Percentiles rank a stretch among this genome's conserved stretches.
These are phyloP conservation scores for Thymelicus acteon DNA, from an alignment of 2,888 invertebrate species.

Conservation along the genomic window DNA sequence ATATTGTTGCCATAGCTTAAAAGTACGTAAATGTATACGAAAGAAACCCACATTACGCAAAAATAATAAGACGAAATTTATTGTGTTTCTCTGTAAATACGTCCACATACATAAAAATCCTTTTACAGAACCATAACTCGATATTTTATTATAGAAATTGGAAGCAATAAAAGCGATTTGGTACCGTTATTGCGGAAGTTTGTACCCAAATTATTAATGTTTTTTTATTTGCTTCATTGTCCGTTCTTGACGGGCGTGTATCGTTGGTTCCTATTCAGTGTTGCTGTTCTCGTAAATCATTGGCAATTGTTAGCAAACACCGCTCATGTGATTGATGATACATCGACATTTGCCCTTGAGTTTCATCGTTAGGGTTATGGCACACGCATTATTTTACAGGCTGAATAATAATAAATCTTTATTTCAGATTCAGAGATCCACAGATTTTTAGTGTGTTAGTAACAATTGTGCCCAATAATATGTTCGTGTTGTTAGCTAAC, in stretches of 20 bases:
- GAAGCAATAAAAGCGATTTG: conserved; percentile 25
- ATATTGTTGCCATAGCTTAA: too few relatives aligned
- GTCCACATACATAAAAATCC: neutral
- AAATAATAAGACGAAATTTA: neutral
- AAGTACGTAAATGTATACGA: neutral
- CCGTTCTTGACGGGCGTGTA: conserved; percentile 16
- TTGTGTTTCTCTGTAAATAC: neutral
- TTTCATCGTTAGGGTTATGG: conserved; percentile 8
- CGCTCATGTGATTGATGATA: conserved; percentile 35
- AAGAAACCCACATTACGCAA: neutral
- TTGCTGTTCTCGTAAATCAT: conserved; percentile 21
- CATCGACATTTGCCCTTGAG: conserved; percentile 20
- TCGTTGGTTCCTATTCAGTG: conserved; percentile 16
- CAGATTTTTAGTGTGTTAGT: too few relatives aligned
- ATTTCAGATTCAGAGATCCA: neutral
- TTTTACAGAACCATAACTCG: neutral
- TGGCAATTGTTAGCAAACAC: conserved; percentile 37
- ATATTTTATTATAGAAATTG: conserved; percentile 17
- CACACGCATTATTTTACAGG: neutral
- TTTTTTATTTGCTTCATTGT: conserved; percentile 30
- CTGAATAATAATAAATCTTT: too few relatives aligned
- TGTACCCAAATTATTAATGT: conserved; percentile 22
- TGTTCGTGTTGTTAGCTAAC: too few relatives aligned
- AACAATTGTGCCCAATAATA: too few relatives aligned
- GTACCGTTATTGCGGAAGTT: conserved; percentile 10